phyloP scores from a whole-genome alignment of 1,140 invertebrate species.

The Drosophila albomicans region DNA sequence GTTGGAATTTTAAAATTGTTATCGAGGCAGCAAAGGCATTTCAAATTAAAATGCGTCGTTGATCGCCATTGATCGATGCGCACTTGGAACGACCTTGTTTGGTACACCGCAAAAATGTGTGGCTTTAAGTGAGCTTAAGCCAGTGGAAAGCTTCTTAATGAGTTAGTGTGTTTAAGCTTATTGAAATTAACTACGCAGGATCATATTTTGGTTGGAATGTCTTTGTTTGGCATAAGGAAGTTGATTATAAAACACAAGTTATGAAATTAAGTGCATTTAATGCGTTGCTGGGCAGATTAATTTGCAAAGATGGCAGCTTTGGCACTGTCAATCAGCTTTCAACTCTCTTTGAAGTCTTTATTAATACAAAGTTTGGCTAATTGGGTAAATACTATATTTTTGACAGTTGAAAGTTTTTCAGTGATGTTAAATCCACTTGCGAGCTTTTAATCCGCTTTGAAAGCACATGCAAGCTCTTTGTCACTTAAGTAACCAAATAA shows the following conservation, averaged over 20 bases:
- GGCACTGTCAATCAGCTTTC: too few species aligned
- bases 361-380: too few species aligned
- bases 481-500: not conserved
- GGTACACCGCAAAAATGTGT: not conserved
- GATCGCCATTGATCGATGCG: constrained; percentile 29
- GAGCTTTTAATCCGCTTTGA: too few species aligned
- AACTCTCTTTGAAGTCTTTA: not conserved
- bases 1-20: constrained; percentile 30
- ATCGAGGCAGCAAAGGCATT: constrained; percentile 15
- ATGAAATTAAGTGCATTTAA: not conserved
- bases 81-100: constrained; percentile 1
- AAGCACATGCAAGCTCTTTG: too few species aligned
- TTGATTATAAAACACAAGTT: too few species aligned
- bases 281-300: not conserved
- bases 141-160: not conserved
- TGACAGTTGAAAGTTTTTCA: too few species aligned
- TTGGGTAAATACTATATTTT: too few species aligned
- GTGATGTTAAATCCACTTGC: too few species aligned
- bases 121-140: not conserved
- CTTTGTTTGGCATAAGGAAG: too few species aligned
- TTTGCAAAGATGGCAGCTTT: not conserved
- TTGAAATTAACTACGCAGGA: too few species aligned
- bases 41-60: constrained; percentile 34
- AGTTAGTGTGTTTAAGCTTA: too few species aligned
- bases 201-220: not conserved